Evolutionary conservation across 2,113 vertebrate species (phyloP).

Genomic region (Gobio gobio): DNA sequence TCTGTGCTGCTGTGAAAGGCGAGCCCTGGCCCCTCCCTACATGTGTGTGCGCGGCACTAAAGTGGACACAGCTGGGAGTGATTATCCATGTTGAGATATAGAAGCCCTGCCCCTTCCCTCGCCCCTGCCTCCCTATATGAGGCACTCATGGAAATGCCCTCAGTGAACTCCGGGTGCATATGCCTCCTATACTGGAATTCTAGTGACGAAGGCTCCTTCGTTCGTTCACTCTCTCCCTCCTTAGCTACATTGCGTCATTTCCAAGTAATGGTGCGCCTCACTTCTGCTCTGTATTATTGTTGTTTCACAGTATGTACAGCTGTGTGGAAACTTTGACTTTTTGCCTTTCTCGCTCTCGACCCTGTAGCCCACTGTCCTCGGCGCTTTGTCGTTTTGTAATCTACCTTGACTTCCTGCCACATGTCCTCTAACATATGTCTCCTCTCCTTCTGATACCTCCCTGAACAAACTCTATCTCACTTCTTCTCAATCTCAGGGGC

Average conservation of each 20-base stretch:
- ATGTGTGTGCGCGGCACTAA: conserved; percentile 44
- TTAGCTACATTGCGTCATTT: conserved; percentile 58
- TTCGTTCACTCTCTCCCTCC: conserved; percentile 14
- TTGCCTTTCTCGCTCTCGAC: conserved; percentile 11
- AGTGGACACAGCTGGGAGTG: conserved; percentile 67
- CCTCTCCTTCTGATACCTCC: conserved; percentile 13
- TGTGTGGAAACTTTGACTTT: conserved; percentile 61
- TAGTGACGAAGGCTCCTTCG: conserved; percentile 38
- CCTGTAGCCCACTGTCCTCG: not conserved
- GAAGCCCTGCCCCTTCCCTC: conserved; percentile 53
- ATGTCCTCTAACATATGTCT: conserved; percentile 18
- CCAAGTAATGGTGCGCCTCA: conserved; percentile 54
- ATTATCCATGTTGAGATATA: conserved; percentile 65
- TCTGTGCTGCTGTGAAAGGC: conserved; percentile 54
- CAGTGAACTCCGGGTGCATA: conserved; percentile 56
- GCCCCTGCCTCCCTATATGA: conserved; percentile 54
- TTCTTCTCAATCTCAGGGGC: conserved; percentile 55
- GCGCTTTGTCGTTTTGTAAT: conserved; percentile 1
- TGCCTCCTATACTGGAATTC: conserved; percentile 51
- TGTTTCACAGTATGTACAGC: conserved; percentile 61
- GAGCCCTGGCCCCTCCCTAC: conserved; percentile 44
- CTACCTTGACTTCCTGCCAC: conserved; percentile 17
- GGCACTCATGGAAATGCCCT: conserved; percentile 58
- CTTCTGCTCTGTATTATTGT: conserved; percentile 47
- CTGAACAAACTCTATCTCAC: conserved; percentile 13